Evolutionary conservation across 2,888 invertebrate species (phyloP).

Genomic region (Noctuana brunneofusca): DNA sequence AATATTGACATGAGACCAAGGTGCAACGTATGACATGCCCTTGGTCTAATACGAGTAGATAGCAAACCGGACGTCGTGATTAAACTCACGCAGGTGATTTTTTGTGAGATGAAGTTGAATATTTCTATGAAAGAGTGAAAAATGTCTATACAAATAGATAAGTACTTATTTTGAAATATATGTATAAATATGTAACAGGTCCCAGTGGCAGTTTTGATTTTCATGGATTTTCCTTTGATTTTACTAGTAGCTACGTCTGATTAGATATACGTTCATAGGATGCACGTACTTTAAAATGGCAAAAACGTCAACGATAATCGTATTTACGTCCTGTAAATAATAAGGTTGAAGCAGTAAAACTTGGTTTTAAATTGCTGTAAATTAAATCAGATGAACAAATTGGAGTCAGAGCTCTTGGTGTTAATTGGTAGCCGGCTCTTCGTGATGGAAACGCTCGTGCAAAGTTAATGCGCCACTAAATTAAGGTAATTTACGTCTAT

Average conservation of each 20-base stretch:
- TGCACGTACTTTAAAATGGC: slow-evolving; percentile 3
- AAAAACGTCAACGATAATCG: neutral
- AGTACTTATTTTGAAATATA: no score
- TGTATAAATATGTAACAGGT: no score
- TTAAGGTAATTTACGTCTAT: slow-evolving; percentile 37
- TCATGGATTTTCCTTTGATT: no score
- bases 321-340: slow-evolving; percentile 5
- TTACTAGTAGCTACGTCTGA: neutral
- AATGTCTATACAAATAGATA: no score
- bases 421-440: slow-evolving; percentile 44
- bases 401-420: slow-evolving; percentile 37
- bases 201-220: no score
- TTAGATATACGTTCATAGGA: neutral
- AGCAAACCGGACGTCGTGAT: no score
- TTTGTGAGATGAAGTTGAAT: no score
- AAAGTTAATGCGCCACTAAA: slow-evolving; percentile 38
- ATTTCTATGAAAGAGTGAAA: no score
- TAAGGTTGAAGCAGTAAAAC: slow-evolving; percentile 13
- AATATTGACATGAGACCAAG: no score
- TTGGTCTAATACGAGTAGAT: no score
- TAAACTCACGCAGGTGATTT: no score
- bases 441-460: slow-evolving; percentile 46
- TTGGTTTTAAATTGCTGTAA: slow-evolving; percentile 17
- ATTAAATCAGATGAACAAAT: slow-evolving; percentile 29
- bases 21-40: no score